Conservation (phyloP, 2,888 invertebrate genomes). For the Microctonus aethiopoides region DNA sequence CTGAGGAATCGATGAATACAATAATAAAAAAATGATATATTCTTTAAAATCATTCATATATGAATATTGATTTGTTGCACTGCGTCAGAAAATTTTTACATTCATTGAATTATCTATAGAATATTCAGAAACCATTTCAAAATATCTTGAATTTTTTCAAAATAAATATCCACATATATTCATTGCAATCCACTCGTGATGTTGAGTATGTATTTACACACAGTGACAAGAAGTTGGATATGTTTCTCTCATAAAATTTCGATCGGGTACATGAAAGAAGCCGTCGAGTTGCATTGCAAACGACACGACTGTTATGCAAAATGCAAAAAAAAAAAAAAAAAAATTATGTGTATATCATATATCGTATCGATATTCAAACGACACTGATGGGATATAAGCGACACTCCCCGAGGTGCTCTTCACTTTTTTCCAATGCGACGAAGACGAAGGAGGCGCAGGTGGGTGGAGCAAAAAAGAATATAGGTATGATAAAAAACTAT, state of each 20-base stretch:
- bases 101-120: too few species aligned
- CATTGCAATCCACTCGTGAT: too few species aligned
- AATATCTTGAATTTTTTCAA: too few species aligned
- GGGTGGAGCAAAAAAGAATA: neutral
- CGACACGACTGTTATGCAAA: neutral
- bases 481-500: neutral
- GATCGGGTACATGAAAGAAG: neutral
- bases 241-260: neutral
- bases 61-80: too few species aligned
- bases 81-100: too few species aligned
- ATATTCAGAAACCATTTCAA: too few species aligned
- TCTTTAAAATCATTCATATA: too few species aligned
- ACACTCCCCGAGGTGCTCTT: constrained; percentile 56
- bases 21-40: too few species aligned
- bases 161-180: neutral
- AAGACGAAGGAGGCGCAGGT: neutral
- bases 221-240: neutral
- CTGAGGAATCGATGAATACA: too few species aligned
- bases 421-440: constrained; percentile 10
- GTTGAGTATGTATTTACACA: neutral
- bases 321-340: neutral
- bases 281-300: neutral
- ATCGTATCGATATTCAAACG: constrained; percentile 63
- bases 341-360: neutral
- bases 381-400: constrained; percentile 62